Evolutionary conservation across 2,888 invertebrate species (phyloP), one percentile per base, ranked within the genome.

Genomic region (Alsophila aescularia): DNA sequence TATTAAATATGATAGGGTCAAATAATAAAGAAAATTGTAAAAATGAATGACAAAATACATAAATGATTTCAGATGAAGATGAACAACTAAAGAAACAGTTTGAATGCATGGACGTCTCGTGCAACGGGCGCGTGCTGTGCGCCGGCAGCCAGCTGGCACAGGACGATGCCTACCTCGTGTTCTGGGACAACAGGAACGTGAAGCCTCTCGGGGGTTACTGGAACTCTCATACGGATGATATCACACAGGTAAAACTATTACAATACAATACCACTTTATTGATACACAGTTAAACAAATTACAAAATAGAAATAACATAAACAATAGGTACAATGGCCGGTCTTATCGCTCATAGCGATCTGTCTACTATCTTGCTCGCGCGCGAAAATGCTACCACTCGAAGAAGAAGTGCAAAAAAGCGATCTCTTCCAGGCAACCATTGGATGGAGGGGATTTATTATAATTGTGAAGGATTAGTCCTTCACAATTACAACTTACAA

Each of bases 171-270:
- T 97, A 93, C 78, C 87, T 97, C 12, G 83, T 97, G 57, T 97
- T 97, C 86, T 97, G 96, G 95, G 97, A 97, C 85, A 86, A 94
- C 15, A 90, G 97, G 58, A 88, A 91, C 55, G 73, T 87, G 0
- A 90, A 92, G 57, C 87, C 95, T 9, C 84, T 96, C 1, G 97
- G 97, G 0, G 95, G 95, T 0, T 98, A 97, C 77, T 96, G 95
- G 94, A 95, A 97, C 69, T 95, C 96, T 5, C 97, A 97, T 75
- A 93, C 94, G 51, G 96, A 96, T 79, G 97, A 97, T 78, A 93
- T 97, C 12, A 96, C 96, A 6, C 94, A 95, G 86, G 94, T 94
- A 64, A 31, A 8, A 27, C 12, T 13, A 12, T 24, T 24, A n/a
- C 13, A 32, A 14, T 13, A 7, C 10, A 31, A 36, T 14, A 2